Conservation (phyloP, 2,888 invertebrate species). For the Lasioglossum vierecki region DNA sequence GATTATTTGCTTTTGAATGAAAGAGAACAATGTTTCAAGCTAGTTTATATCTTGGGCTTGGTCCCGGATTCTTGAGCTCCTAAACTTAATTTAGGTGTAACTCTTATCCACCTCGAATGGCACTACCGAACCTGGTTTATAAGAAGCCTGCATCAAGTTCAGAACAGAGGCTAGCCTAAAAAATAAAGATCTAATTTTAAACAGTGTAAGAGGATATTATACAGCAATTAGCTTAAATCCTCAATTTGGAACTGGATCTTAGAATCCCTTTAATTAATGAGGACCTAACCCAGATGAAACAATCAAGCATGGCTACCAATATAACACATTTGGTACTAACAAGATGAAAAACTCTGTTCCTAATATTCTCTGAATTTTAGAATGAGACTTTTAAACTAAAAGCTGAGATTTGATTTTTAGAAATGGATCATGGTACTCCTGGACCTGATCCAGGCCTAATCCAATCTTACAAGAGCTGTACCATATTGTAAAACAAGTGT, state of each 20-base stretch:
- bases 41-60: neutral
- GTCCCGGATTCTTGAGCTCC: neutral
- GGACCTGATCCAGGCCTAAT: neutral
- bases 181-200: neutral
- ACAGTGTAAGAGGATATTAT: neutral
- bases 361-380: neutral
- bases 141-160: neutral
- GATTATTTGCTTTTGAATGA: neutral
- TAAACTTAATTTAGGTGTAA: neutral
- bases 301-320: neutral
- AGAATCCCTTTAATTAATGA: neutral
- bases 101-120: neutral
- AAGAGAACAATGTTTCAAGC: neutral
- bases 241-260: neutral
- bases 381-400: neutral
- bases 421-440: neutral
- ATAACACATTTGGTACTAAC: neutral
- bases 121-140: neutral
- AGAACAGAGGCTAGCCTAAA: neutral
- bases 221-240: neutral
- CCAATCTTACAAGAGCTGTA: neutral
- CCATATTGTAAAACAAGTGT: neutral
- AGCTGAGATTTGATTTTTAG: neutral
- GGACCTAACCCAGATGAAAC: neutral
- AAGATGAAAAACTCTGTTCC: neutral